These are phyloP conservation scores for Pedionomus torquatus DNA, from an alignment of 2,113 vertebrate genomes.

Conservation along the genomic window DNA sequence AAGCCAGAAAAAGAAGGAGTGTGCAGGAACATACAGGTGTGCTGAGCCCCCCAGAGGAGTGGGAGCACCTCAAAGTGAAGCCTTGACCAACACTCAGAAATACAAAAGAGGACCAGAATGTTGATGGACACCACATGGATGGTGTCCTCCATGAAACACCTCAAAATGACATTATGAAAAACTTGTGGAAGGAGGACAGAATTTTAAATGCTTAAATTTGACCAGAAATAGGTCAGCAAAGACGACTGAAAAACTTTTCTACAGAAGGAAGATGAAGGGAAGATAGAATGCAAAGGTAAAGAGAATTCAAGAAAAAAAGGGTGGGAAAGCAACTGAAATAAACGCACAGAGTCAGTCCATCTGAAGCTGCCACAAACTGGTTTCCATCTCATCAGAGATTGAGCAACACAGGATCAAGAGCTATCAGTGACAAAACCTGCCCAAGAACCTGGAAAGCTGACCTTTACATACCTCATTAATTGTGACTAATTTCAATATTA, in stretches of 20 bases:
- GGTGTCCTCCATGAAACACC: not conserved
- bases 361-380: not conserved
- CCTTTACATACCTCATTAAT: not conserved
- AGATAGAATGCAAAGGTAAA: not conserved
- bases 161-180: not conserved
- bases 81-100: not conserved
- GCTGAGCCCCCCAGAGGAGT: not conserved
- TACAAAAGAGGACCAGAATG: not conserved
- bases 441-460: not conserved
- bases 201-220: not conserved
- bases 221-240: not conserved
- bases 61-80: not conserved
- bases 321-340: not conserved
- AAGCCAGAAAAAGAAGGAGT: not conserved
- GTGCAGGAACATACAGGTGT: not conserved
- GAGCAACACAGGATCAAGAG: not conserved
- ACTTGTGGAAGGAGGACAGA: not conserved
- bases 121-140: no score
- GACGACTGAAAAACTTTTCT: not conserved
- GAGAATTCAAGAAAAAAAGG: not conserved
- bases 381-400: not conserved
- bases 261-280: not conserved
- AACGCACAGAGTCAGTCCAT: fast-evolving
- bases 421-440: not conserved
- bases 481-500: not conserved